Percentiles rank a stretch among this genome's conserved stretches.
phyloP scores from a whole-genome alignment of 2,797 vertebrate genomes.

The Tapera naevia region DNA sequence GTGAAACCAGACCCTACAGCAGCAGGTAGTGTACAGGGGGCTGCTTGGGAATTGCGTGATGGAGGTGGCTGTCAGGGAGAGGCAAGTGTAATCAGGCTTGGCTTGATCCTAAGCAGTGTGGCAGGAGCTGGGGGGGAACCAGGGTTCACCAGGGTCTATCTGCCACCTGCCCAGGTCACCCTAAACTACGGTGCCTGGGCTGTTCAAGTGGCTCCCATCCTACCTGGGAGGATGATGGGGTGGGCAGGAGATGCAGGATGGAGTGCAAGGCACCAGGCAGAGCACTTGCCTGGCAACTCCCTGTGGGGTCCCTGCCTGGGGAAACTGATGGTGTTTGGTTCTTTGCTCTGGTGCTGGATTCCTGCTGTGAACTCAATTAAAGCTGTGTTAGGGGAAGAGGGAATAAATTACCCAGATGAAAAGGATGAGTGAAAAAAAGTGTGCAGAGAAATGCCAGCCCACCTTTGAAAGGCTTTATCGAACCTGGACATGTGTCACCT shows the following conservation, averaged over 20 bases:
- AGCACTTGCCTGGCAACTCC: not conserved
- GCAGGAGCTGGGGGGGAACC: not conserved
- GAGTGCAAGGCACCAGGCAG: not conserved
- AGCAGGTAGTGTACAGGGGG: not conserved
- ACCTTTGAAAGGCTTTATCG: constrained; percentile 28
- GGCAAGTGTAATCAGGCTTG: not conserved
- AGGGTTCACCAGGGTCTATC: not conserved
- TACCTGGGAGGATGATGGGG: not conserved
- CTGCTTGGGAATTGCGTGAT: not conserved
- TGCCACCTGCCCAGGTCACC: not conserved
- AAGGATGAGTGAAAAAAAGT: not conserved
- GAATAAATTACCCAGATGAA: constrained; percentile 47
- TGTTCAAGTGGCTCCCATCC: not conserved
- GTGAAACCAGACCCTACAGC: not conserved
- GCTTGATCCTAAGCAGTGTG: accelerated
- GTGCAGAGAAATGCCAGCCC: not conserved
- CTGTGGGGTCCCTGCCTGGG: not conserved
- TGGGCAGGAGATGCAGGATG: not conserved
- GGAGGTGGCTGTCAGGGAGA: not conserved
- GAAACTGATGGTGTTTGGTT: not conserved
- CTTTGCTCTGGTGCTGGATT: not conserved
- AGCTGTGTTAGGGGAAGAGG: not conserved
- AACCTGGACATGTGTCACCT: not conserved
- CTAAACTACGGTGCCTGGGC: not conserved
- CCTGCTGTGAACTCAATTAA: constrained; percentile 58